Conservation (phyloP, 2,113 vertebrate species). For the Erinaceus europaeus region DNA sequence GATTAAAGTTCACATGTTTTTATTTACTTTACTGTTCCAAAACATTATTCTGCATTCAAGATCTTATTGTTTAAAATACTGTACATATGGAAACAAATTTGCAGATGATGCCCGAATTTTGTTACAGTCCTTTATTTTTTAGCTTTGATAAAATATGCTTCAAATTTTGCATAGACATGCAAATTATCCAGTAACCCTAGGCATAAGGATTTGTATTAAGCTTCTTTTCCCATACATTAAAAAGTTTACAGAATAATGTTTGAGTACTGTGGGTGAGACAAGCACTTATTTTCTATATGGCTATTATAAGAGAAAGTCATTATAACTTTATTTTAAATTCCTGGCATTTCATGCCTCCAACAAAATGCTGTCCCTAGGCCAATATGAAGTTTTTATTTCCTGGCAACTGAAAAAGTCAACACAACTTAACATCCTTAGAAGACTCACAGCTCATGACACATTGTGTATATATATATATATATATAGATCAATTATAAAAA, state of each 20-base stretch:
- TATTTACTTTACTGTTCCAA: too few species aligned
- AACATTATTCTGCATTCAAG: background rate
- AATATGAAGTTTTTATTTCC: constrained; percentile 21
- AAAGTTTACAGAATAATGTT: constrained; percentile 3
- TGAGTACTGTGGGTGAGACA: background rate
- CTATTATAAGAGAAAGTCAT: constrained; percentile 40
- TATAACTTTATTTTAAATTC: constrained; percentile 47
- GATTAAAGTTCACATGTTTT: too few species aligned
- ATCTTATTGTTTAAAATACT: too few species aligned
- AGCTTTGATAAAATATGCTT: background rate
- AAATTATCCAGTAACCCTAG: background rate
- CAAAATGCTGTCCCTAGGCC: background rate
- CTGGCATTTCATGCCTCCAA: constrained; percentile 22
- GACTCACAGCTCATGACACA: background rate
- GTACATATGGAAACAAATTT: background rate
- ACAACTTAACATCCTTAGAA: constrained; percentile 32
- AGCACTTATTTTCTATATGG: background rate
- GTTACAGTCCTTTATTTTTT: background rate
- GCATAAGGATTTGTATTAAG: background rate
- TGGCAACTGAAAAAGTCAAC: background rate
- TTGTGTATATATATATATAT: background rate
- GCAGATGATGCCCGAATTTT: background rate
- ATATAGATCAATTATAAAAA: constrained; percentile 33
- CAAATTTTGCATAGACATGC: background rate
- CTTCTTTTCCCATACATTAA: background rate